Percentiles rank a stretch among this genome's conserved stretches.
Conservation (phyloP, 1,140 invertebrate species). For the Ephestia elutella region DNA sequence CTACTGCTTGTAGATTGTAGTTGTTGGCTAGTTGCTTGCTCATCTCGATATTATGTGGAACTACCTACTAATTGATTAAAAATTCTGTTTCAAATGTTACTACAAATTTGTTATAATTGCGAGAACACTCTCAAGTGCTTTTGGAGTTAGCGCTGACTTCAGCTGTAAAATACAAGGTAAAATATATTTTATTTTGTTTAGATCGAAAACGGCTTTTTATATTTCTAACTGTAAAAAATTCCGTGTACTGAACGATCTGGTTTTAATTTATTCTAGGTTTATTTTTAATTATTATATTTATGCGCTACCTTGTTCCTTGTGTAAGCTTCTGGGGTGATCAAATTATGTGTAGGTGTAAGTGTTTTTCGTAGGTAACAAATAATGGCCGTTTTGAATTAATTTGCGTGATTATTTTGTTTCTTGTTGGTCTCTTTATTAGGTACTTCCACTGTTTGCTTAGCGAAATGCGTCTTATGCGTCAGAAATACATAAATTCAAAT, state of each 20-base stretch:
- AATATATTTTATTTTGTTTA: conserved; percentile 5
- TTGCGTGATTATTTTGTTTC: neutral
- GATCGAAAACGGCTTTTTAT: conserved; percentile 9
- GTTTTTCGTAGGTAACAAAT: conserved; percentile 22
- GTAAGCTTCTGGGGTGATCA: conserved; percentile 23
- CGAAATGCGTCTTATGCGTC: conserved; percentile 41
- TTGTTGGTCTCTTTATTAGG: neutral
- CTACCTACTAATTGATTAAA: conserved; percentile 37
- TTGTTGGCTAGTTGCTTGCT: conserved; percentile 20
- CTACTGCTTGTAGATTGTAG: too few relatives aligned
- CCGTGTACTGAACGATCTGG: conserved; percentile 19
- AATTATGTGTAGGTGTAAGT: conserved; percentile 42
- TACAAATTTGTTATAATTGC: conserved; percentile 21
- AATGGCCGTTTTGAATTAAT: conserved; percentile 17
- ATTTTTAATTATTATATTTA: conserved; percentile 11
- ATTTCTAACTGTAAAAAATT: conserved; percentile 36
- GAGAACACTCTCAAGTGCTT: neutral
- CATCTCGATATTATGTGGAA: conserved; percentile 35
- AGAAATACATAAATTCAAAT: conserved; percentile 49
- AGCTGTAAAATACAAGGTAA: conserved; percentile 2
- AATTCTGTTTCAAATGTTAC: conserved; percentile 15
- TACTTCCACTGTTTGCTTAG: conserved; percentile 30
- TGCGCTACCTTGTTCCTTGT: neutral
- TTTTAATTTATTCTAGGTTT: conserved; percentile 12
- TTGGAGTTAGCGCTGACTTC: conserved; percentile 9